Conservation (phyloP, 1,140 invertebrate species). For the Aricia agestis region DNA sequence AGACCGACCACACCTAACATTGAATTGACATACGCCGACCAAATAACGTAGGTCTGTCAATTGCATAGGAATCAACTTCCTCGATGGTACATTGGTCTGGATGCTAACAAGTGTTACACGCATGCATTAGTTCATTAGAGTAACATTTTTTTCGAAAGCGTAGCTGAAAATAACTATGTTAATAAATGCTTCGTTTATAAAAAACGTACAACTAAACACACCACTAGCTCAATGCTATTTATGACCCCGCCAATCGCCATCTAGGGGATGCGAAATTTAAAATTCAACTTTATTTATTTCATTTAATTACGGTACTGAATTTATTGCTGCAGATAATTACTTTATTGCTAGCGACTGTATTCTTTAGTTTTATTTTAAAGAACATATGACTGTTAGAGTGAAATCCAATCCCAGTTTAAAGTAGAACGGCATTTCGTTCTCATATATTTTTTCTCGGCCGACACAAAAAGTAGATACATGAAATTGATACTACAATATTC, state of each 20-base stretch:
- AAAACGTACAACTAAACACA: not conserved
- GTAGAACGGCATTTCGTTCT: not conserved
- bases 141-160: not conserved
- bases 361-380: constrained; percentile 5
- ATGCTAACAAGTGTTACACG: not conserved
- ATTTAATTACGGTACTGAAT: constrained; percentile 4
- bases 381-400: constrained; percentile 8
- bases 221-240: constrained; percentile 11
- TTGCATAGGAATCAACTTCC: too few relatives aligned
- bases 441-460: not conserved
- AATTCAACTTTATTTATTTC: constrained; percentile 15
- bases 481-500: constrained; percentile 4
- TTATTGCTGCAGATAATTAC: constrained; percentile 14
- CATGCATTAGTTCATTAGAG: not conserved
- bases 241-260: not conserved
- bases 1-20: too few relatives aligned
- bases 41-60: too few relatives aligned
- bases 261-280: constrained; percentile 12
- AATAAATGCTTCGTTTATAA: not conserved
- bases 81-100: too few relatives aligned
- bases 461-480: not conserved
- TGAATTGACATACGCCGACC: too few relatives aligned
- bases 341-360: constrained; percentile 12
- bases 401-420: constrained; percentile 4
- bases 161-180: constrained; percentile 1